Percentiles rank a stretch among this genome's conserved stretches.
phyloP scores from a whole-genome alignment of 2,888 invertebrate species.

The Euspilapteryx auroguttella region DNA sequence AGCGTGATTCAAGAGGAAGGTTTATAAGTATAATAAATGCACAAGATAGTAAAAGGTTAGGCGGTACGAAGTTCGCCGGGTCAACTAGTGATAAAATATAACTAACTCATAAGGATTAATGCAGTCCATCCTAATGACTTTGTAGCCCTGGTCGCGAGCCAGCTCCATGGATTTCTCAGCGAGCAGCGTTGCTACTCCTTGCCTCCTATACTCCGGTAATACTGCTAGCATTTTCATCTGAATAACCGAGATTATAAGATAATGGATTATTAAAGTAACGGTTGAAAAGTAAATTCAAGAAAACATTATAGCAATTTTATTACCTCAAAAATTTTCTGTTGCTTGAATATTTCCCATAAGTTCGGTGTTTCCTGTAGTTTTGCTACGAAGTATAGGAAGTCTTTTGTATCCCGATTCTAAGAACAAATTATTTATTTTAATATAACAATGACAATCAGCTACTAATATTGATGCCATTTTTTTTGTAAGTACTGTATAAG shows the following conservation, averaged over 20 bases:
- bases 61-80: too few relatives aligned
- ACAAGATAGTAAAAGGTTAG: too few relatives aligned
- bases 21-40: too few relatives aligned
- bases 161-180: conserved; percentile 24
- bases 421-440: too few relatives aligned
- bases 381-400: conserved; percentile 37
- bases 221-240: conserved; percentile 46
- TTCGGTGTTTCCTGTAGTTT: conserved; percentile 46
- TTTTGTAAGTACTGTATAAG: too few relatives aligned
- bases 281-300: background rate
- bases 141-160: conserved; percentile 30
- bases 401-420: conserved; percentile 39
- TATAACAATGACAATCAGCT: too few relatives aligned
- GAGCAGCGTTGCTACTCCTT: conserved; percentile 30
- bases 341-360: conserved; percentile 33
- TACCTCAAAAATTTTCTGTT: conserved; percentile 37
- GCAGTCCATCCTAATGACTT: conserved; percentile 41
- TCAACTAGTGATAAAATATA: too few relatives aligned
- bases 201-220: conserved; percentile 32
- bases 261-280: background rate
- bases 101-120: conserved; percentile 41
- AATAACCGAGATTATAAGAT: too few relatives aligned
- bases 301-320: background rate
- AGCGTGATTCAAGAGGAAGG: too few relatives aligned
- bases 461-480: too few relatives aligned